Conservation (phyloP, 2,113 vertebrate species). For the Gallinago paraguaiae region DNA sequence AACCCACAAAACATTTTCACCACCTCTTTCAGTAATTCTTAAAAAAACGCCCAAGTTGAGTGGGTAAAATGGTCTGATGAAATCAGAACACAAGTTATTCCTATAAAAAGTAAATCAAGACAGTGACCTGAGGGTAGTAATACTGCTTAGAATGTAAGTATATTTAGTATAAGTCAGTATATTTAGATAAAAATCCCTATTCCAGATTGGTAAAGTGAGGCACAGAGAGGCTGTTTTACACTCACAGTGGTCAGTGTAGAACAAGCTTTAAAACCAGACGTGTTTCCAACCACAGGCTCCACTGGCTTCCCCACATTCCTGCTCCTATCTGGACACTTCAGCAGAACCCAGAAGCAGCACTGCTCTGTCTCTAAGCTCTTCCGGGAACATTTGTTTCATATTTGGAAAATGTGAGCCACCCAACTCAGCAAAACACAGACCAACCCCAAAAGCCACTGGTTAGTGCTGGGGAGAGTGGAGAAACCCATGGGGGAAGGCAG, state of each 20-base stretch:
- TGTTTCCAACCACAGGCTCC: background rate
- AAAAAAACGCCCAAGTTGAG: background rate
- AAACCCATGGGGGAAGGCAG: background rate
- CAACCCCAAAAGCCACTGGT: background rate
- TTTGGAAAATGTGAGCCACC: conserved; percentile 9
- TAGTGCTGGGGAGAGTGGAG: background rate
- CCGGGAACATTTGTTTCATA: background rate
- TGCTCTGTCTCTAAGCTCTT: background rate
- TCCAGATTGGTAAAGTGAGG: background rate
- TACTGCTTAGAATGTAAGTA: background rate
- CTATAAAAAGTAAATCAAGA: background rate
- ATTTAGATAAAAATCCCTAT: background rate
- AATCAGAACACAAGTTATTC: background rate
- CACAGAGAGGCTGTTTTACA: background rate
- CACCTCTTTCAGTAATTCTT: background rate
- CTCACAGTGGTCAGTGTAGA: background rate
- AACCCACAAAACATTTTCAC: background rate
- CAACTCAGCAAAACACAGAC: background rate
- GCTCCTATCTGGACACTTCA: background rate
- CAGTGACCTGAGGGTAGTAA: background rate
- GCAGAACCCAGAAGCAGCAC: background rate
- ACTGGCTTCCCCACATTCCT: background rate
- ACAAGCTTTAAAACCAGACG: background rate
- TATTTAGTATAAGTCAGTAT: background rate
- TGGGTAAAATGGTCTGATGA: background rate